Base-by-base conservation (phyloP, 2,888 invertebrate species). In the Tuberolachnus salignus region DNA sequence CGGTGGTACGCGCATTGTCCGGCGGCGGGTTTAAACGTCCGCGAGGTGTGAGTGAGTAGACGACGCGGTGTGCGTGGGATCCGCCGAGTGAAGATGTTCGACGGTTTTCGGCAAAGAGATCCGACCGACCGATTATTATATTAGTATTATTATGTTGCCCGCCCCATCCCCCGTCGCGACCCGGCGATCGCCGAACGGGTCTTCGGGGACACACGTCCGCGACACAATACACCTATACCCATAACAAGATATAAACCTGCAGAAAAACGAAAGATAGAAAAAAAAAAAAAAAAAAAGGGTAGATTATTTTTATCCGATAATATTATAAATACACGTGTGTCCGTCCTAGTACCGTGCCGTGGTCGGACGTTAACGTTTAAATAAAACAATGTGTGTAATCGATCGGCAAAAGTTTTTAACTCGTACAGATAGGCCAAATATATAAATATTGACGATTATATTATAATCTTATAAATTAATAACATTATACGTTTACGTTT, bases 231-330 rank as follows among this genome's bases (percentile, higher is more conserved):
- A 1, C 16, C 16, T 1, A n/a, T 34, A 34, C 9, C 0, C 3
- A 1, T 59, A 34, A 34, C 6, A 34, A 59, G 13, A 1, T 49
- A n/a, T 21, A 8, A 21, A 2, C 19, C 59, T 11, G 34, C 8
- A 21, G 19, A 10, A 42, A 4, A 14, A 42, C 9, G 46, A n/a
- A n/a, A n/a, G n/a, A n/a, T n/a, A n/a, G n/a, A n/a, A n/a, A n/a
- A n/a, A n/a, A n/a, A n/a, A n/a, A n/a, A n/a, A n/a, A n/a, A n/a
- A n/a, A n/a, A 74, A 66, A 74, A 74, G 57, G 66, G 66, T 57
- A 16, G 67, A 78, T 67, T n/a, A n/a, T n/a, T 67, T 67, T 26
- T 66, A 57, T 46, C 26, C 75, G 74, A 66, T 66, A 10, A 59
- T 26, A 26, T 23, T 10, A 16, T 34, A 59, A 1, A 6, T 11